These are phyloP conservation scores for Epinephelus fuscoguttatus DNA, from an alignment of 2,113 vertebrate genomes.

Conservation along the genomic window DNA sequence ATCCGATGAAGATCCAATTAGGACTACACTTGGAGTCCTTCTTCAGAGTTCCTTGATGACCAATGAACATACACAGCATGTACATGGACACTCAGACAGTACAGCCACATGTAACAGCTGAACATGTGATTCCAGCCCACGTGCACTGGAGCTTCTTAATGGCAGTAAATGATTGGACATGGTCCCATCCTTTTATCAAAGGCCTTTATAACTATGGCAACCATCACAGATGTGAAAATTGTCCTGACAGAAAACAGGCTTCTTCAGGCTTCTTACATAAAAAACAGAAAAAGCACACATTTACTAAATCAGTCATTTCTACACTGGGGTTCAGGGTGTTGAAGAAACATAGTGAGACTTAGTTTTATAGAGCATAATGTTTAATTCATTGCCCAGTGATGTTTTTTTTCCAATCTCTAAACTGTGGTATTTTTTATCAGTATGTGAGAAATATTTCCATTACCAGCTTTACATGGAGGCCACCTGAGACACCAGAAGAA, in stretches of 20 bases:
- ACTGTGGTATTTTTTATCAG: too few relatives aligned
- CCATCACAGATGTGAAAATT: background rate
- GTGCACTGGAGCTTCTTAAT: background rate
- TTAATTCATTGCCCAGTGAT: background rate
- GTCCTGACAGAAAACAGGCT: too few relatives aligned
- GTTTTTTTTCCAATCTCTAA: background rate
- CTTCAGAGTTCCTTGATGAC: too few relatives aligned
- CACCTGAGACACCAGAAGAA: too few relatives aligned
- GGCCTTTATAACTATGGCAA: constrained; percentile 1
- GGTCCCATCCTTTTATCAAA: background rate
- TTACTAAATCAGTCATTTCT: background rate
- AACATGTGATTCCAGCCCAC: background rate
- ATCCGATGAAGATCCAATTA: too few relatives aligned
- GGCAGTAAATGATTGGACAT: too few relatives aligned
- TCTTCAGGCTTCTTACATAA: too few relatives aligned
- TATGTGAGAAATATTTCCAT: background rate
- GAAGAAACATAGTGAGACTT: background rate
- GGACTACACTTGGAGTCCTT: too few relatives aligned
- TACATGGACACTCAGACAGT: background rate
- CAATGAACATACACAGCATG: background rate
- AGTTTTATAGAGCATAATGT: background rate
- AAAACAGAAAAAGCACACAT: background rate
- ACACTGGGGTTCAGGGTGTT: background rate
- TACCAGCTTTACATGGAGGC: too few relatives aligned
- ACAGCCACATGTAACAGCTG: background rate